Percentiles rank a stretch among this genome's conserved stretches.
Evolutionary conservation across 2,888 invertebrate genomes (phyloP).

Genomic region (Ptilodon capucinus): DNA sequence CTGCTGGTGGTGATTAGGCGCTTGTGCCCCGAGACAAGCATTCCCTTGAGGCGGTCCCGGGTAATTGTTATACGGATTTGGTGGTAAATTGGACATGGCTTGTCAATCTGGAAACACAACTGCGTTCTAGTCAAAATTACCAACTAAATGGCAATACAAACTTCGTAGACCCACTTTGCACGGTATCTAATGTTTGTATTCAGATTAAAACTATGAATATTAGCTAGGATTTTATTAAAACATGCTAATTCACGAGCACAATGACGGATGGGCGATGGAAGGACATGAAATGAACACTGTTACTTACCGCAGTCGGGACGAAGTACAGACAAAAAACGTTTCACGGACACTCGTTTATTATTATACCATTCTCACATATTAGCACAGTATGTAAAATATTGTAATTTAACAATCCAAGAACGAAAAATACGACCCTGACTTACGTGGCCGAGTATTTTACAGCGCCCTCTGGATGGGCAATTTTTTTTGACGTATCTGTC

Average conservation of each 20-base stretch:
- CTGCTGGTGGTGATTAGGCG: constrained; percentile 51
- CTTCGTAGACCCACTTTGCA: constrained; percentile 6
- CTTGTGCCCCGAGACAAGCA: constrained; percentile 49
- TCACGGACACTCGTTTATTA: constrained; percentile 52
- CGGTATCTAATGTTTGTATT: constrained; percentile 49
- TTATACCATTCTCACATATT: constrained; percentile 73
- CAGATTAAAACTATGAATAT: constrained; percentile 55
- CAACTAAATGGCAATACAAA: constrained; percentile 8
- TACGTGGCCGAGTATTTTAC: constrained; percentile 78
- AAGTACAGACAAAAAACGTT: constrained; percentile 55
- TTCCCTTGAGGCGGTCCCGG: constrained; percentile 55
- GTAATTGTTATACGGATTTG: constrained; percentile 63
- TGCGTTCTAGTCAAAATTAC: constrained; percentile 23
- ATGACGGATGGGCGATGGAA: constrained; percentile 65
- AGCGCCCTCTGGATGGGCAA: constrained; percentile 79
- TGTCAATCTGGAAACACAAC: constrained; percentile 68
- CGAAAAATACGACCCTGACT: constrained; percentile 80
- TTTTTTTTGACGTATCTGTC: constrained; percentile 60
- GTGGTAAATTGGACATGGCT: constrained; percentile 76
- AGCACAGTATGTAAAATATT: constrained; percentile 59
- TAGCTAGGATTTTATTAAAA: constrained; percentile 63
- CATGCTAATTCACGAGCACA: constrained; percentile 70
- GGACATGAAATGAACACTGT: constrained; percentile 27
- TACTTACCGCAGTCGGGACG: constrained; percentile 59
- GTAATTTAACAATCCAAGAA: constrained; percentile 65